Conservation (phyloP, 2,797 vertebrate species). For the Takifugu ocellatus region DNA sequence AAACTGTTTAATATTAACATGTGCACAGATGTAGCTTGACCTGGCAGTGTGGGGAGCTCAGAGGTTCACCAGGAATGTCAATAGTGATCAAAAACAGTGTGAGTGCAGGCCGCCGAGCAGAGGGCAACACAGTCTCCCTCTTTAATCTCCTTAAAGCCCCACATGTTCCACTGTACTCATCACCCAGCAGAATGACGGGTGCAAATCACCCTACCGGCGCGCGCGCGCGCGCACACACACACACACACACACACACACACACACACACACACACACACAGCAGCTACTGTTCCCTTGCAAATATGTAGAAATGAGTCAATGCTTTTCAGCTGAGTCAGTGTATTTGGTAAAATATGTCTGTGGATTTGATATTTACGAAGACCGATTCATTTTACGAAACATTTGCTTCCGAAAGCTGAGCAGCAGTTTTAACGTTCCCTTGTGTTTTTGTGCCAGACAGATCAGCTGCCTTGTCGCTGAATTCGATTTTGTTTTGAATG, state of each 20-base stretch:
- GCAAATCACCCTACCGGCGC: slow-evolving; percentile 15
- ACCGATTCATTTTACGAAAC: too few relatives aligned
- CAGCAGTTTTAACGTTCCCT: too few relatives aligned
- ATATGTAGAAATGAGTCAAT: too few relatives aligned
- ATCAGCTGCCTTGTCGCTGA: too few relatives aligned
- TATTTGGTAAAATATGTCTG: too few relatives aligned
- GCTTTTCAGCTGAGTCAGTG: too few relatives aligned
- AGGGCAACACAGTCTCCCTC: slow-evolving; percentile 27
- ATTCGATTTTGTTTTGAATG: too few relatives aligned
- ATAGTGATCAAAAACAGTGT: slow-evolving; percentile 28
- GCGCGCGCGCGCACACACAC: too few relatives aligned
- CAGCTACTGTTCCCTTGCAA: too few relatives aligned
- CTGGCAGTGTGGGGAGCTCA: slow-evolving; percentile 19
- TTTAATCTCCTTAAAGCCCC: slow-evolving; percentile 43
- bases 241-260: neutral
- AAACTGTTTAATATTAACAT: neutral
- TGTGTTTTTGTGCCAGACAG: too few relatives aligned
- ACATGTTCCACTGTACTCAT: slow-evolving; percentile 41
- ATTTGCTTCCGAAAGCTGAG: too few relatives aligned
- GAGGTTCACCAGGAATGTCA: neutral
- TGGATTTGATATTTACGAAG: too few relatives aligned
- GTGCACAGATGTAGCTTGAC: neutral
- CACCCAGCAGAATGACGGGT: slow-evolving; percentile 1
- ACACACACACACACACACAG: neutral
- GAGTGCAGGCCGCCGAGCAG: slow-evolving; percentile 5